These are phyloP conservation scores for Sminthurides bifidus DNA, from an alignment of 1,140 invertebrate species.

Conservation along the genomic window DNA sequence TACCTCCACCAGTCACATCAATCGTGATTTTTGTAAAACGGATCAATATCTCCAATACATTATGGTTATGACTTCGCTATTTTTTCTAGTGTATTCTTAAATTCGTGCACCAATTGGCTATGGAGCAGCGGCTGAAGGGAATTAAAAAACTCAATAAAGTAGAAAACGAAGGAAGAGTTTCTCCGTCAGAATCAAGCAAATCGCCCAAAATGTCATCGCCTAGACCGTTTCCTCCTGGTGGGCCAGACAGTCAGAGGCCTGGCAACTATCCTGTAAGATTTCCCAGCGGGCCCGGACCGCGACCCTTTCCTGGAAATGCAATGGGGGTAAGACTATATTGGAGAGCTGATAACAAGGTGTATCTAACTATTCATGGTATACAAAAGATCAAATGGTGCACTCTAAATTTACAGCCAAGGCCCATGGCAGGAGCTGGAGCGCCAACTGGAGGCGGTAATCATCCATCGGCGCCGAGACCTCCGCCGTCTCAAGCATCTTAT, in stretches of 20 bases:
- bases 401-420: background rate
- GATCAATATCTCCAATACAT: too few species aligned
- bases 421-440: background rate
- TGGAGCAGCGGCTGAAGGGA: slow-evolving; percentile 4
- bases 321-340: background rate
- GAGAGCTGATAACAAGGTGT: too few species aligned
- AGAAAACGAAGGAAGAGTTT: background rate
- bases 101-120: background rate
- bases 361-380: too few species aligned
- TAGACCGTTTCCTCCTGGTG: background rate
- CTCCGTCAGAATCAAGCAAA: background rate
- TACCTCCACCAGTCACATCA: too few species aligned
- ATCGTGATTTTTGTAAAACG: too few species aligned
- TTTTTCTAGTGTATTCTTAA: background rate
- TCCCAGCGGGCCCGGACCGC: background rate
- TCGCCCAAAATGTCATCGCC: slow-evolving; percentile 7
- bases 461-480: background rate
- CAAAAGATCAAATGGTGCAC: background rate
- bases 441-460: background rate
- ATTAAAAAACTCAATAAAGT: background rate
- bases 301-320: background rate
- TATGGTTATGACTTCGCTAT: too few species aligned
- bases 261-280: slow-evolving; percentile 3
- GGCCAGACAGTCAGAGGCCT: background rate
- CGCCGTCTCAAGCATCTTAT: background rate